Conservation (phyloP, 2,113 vertebrate genomes). For the Nerophis lumbriciformis region DNA sequence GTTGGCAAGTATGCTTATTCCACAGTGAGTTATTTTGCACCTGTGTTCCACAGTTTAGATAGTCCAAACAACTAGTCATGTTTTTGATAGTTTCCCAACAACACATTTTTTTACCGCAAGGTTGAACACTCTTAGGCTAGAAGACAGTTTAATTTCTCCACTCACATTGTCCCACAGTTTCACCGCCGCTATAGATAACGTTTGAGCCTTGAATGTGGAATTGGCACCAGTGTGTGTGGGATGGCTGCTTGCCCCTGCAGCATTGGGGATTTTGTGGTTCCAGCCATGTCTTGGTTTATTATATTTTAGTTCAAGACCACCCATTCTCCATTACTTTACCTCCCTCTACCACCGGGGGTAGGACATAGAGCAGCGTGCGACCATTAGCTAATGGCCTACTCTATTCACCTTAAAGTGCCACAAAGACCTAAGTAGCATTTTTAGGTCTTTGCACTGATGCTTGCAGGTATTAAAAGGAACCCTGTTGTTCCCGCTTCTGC, state of each 20-base stretch:
- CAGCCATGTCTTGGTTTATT: neutral
- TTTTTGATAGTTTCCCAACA: no score
- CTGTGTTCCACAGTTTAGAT: no score
- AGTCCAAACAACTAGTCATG: no score
- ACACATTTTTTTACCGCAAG: no score
- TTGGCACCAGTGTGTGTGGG: neutral
- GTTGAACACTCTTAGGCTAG: no score
- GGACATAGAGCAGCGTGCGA: constrained; percentile 12
- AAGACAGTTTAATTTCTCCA: no score
- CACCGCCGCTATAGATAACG: no score
- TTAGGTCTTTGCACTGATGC: neutral
- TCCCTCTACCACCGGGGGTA: constrained; percentile 21
- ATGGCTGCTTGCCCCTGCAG: neutral
- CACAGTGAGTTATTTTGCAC: no score
- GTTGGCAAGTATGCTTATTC: no score
- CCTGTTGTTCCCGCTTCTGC: neutral
- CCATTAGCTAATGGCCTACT: constrained; percentile 42
- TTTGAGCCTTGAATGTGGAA: no score
- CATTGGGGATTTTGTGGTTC: neutral
- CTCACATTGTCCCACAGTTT: no score
- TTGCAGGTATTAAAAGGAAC: neutral
- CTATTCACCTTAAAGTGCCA: constrained; percentile 2
- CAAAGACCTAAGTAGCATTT: neutral
- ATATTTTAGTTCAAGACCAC: neutral
- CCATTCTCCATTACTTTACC: constrained; percentile 4